Percentiles rank a stretch among this genome's conserved stretches.
These are phyloP conservation scores for Porites australiensis DNA, from an alignment of 64 coral and sea anemone genomes.

Conservation along the genomic window DNA sequence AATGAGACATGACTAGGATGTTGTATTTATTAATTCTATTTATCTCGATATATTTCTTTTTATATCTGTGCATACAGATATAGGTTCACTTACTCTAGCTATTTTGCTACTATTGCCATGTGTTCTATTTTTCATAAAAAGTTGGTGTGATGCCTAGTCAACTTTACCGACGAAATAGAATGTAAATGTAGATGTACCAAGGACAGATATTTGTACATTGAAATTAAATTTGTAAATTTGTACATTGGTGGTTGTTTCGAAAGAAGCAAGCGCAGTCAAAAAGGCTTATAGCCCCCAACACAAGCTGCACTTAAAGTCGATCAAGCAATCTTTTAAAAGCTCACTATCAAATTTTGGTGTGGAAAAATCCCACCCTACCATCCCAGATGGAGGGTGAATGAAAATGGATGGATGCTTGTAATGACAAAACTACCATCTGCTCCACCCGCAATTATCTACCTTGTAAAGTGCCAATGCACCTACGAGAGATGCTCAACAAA, in stretches of 20 bases:
- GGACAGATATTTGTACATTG: no score
- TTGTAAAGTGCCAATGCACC: not conserved
- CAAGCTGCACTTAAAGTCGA: not conserved
- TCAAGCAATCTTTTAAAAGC: not conserved
- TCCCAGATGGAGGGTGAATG: not conserved
- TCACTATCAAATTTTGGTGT: conserved; percentile 2
- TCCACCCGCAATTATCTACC: not conserved
- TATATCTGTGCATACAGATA: no score
- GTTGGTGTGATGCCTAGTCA: no score
- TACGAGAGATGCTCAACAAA: not conserved
- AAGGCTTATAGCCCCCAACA: not conserved
- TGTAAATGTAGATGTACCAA: no score
- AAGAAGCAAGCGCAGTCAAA: conserved; percentile 27
- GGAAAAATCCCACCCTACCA: conserved; percentile 21
- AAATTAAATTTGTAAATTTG: no score
- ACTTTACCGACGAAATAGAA: no score
- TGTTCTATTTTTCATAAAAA: no score
- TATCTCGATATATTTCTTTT: no score
- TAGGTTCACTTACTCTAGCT: no score
- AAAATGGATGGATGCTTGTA: not conserved
- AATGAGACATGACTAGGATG: no score
- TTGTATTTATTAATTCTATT: no score
- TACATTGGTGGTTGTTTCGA: not conserved
- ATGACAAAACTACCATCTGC: conserved; percentile 9
- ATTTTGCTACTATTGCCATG: no score